phyloP scores from a whole-genome alignment of 2,888 invertebrate species.

The Lithophane semibrunnea region DNA sequence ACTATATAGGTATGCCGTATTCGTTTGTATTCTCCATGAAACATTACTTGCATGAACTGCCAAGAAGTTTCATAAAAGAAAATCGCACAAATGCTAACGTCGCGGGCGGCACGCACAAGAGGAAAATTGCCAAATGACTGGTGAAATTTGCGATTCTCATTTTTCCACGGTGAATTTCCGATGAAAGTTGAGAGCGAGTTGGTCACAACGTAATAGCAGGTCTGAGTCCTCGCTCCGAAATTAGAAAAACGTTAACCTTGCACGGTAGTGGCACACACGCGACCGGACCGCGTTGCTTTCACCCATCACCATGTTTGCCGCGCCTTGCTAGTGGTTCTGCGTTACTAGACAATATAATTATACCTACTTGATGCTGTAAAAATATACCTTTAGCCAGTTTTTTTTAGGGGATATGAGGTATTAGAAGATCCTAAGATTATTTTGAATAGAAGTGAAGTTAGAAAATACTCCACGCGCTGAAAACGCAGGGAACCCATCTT shows the following conservation, averaged over 20 bases:
- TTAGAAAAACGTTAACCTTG: constrained; percentile 88
- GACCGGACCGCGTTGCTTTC: constrained; percentile 83
- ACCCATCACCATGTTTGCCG: constrained; percentile 81
- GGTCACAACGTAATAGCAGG: constrained; percentile 79
- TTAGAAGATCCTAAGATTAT: not conserved
- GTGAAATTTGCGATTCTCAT: constrained; percentile 77
- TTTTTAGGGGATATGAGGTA: not conserved
- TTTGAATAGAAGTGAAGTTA: not conserved
- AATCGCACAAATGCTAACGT: constrained; percentile 48
- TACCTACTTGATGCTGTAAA: constrained; percentile 50
- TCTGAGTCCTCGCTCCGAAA: constrained; percentile 84
- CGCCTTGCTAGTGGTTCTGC: constrained; percentile 74
- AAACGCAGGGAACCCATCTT: not conserved
- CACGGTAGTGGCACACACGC: constrained; percentile 83
- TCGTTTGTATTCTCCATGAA: constrained; percentile 17
- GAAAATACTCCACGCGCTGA: not conserved
- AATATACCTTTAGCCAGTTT: constrained; percentile 6
- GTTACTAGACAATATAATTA: constrained; percentile 80
- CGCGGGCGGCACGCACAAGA: constrained; percentile 53
- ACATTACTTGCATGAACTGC: constrained; percentile 23
- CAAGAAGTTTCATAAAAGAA: constrained; percentile 49
- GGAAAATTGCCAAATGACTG: constrained; percentile 70
- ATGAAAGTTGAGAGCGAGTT: constrained; percentile 82
- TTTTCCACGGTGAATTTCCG: constrained; percentile 84
- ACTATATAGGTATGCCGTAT: not conserved